Evolutionary conservation across 2,797 vertebrate species (phyloP), one percentile per base, ranked within the genome.

Genomic region (Ctenochaetus hawaiiensis): DNA sequence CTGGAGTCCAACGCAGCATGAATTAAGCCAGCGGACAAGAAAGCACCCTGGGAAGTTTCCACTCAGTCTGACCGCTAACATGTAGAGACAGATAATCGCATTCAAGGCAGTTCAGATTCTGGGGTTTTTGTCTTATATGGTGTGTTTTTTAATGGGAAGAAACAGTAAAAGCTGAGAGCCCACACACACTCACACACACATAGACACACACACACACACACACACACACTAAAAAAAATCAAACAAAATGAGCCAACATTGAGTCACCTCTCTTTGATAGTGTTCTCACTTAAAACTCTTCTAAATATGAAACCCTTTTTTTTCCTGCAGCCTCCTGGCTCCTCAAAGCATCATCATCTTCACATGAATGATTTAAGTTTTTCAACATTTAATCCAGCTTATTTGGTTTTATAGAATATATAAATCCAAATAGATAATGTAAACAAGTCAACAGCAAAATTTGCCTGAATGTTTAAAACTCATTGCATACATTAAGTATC

Each of bases 1-100:
- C 56, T 41, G 26, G 22, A 67, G 63, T 17, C 39, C 43, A 47
- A 60, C 47, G 16, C 54, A 71, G 57, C 41, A 61, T 67, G 65
- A 63, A 61, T 80, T 69, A 66, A 74, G 67, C 62, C 67, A 47
- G 58, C 70, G 72, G 77, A 82, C 14, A 57, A 72, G 44, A 75
- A 75, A 54, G 34, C 23, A 41, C 12, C 17, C 18, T 44, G 53
- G 43, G 47, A 80, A 8, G 53, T 58, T 67, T 48, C 57, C 20
- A 37, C 39, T 70, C 67, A 30, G 34, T 75, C 64, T 77, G 60
- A 73, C 22, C 56, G 45, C 65, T 74, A 64, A 80, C 61, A n/a
- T 16, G 1, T 17, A 69, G 16, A 66, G 76, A 83, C 16, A 70
- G 37, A 26, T 44, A 65, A 43, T 79, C 67, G 30, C 20, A 45